Evolutionary conservation across 2,888 invertebrate species (phyloP).

Genomic region (Phengaris arion): DNA sequence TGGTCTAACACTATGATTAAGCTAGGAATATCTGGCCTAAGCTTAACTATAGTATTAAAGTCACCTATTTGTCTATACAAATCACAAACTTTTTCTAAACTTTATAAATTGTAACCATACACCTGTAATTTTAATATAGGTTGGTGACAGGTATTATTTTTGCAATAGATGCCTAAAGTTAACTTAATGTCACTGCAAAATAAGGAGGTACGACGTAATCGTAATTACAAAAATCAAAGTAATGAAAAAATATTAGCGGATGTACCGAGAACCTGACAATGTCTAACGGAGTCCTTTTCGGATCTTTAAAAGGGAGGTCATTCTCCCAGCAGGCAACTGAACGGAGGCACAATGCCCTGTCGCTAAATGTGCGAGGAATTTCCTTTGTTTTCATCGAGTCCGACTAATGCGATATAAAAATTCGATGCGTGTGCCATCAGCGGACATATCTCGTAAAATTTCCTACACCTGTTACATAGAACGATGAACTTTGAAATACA

Average conservation of each 20-base stretch:
- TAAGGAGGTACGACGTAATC: too few species aligned
- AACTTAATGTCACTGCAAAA: neutral
- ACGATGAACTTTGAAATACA: conserved; percentile 62
- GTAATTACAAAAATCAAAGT: neutral
- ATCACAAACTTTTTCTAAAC: too few species aligned
- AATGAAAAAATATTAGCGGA: neutral
- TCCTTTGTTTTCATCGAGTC: conserved; percentile 64
- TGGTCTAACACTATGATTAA: too few species aligned
- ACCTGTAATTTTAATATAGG: too few species aligned
- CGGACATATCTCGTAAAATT: conserved; percentile 69
- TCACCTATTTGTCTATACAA: too few species aligned
- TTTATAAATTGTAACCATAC: too few species aligned
- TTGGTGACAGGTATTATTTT: too few species aligned
- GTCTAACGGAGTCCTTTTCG: conserved; percentile 48
- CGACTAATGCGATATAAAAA: conserved; percentile 71
- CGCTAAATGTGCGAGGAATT: conserved; percentile 63
- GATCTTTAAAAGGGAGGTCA: conserved; percentile 67
- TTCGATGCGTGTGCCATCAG: conserved; percentile 61
- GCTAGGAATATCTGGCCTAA: too few species aligned
- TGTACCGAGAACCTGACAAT: neutral
- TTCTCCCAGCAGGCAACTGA: conserved; percentile 58
- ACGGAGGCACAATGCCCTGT: conserved; percentile 64
- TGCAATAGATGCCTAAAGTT: neutral
- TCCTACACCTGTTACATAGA: conserved; percentile 56
- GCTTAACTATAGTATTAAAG: too few species aligned